Percentiles rank a stretch among this genome's conserved stretches.
Conservation (phyloP, 2,888 invertebrate genomes). For the Sphaerophoria rueppellii region DNA sequence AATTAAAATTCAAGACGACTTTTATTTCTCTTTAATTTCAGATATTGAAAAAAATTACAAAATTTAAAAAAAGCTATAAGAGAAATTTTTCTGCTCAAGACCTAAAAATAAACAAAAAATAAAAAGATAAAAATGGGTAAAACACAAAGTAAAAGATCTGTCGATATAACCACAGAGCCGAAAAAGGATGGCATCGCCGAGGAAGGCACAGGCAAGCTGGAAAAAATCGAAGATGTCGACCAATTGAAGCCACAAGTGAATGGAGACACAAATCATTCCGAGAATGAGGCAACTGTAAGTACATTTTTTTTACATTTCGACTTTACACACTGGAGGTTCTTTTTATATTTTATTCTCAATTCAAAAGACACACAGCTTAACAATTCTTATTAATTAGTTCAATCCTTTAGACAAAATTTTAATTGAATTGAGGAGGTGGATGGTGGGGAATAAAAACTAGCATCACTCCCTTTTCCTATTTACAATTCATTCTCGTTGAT, state of each 20-base stretch:
- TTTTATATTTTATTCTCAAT: conserved; percentile 48
- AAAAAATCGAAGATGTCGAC: conserved; percentile 90
- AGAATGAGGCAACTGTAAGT: conserved; percentile 84
- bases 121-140: conserved; percentile 87
- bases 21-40: conserved; percentile 44
- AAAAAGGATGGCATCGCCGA: conserved; percentile 85
- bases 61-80: conserved; percentile 30
- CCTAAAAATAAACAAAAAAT: conserved; percentile 5
- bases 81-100: conserved; percentile 42
- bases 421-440: background rate
- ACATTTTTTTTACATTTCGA: background rate
- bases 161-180: conserved; percentile 90
- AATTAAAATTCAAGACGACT: background rate
- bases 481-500: conserved; percentile 19
- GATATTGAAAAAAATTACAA: conserved; percentile 16
- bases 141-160: conserved; percentile 93
- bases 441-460: background rate
- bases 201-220: conserved; percentile 87
- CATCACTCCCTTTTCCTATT: conserved; percentile 35
- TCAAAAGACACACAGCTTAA: conserved; percentile 43
- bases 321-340: background rate
- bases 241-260: conserved; percentile 89
- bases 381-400: conserved; percentile 44
- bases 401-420: background rate
- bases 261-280: conserved; percentile 87